Percentiles rank a stretch among this genome's conserved stretches.
Evolutionary conservation across 2,888 invertebrate species (phyloP).

Genomic region (Gryllus longicercus): DNA sequence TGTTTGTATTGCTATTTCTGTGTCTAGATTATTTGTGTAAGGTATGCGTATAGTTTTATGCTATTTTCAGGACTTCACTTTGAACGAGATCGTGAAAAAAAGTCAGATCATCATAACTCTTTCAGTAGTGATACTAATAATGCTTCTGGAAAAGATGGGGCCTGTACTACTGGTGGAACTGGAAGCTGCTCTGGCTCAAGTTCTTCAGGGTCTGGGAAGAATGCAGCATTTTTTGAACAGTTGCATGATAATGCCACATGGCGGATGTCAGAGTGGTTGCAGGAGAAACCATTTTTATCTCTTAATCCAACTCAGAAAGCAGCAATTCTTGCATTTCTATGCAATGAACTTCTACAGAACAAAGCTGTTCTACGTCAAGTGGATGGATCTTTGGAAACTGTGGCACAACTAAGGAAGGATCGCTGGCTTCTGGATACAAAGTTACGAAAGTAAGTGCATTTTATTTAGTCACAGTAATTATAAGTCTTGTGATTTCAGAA

Average conservation of each 20-base stretch:
- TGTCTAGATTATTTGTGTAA: too few relatives aligned
- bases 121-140: constrained; percentile 33
- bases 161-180: background rate
- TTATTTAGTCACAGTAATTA: constrained; percentile 23
- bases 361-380: constrained; percentile 87
- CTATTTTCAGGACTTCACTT: constrained; percentile 62
- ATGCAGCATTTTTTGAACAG: constrained; percentile 73
- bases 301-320: constrained; percentile 83
- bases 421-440: constrained; percentile 90
- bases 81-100: constrained; percentile 74
- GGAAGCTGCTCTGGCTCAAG: constrained; percentile 51
- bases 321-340: constrained; percentile 83
- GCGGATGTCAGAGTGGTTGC: constrained; percentile 74
- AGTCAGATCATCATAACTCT: constrained; percentile 70
- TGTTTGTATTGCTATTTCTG: too few relatives aligned
- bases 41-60: too few relatives aligned
- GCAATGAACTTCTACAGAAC: constrained; percentile 91
- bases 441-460: constrained; percentile 74
- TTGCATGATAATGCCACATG: constrained; percentile 74
- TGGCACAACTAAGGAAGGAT: constrained; percentile 82
- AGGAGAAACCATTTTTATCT: constrained; percentile 80
- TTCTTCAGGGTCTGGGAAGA: constrained; percentile 62
- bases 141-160: background rate
- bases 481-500: too few relatives aligned
- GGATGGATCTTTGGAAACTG: constrained; percentile 81